Conservation (phyloP, 2,888 invertebrate species). For the Drosophila neonasuta region DNA sequence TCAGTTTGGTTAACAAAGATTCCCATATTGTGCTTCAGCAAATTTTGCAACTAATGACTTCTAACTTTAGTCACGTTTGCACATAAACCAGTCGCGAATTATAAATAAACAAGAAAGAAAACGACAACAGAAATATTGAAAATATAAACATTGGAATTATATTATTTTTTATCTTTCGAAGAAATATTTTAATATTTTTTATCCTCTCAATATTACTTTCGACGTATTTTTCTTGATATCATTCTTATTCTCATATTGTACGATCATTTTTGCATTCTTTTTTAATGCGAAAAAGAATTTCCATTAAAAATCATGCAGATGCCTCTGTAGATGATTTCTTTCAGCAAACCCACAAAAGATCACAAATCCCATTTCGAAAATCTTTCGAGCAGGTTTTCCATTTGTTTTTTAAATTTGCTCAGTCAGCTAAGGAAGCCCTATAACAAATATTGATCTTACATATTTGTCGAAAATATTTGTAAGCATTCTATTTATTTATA, state of each 20-base stretch:
- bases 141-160: too few relatives aligned
- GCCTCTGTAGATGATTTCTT: neutral
- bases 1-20: constrained; percentile 12
- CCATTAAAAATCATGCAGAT: neutral
- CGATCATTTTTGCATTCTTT: too few relatives aligned
- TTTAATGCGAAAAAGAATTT: too few relatives aligned
- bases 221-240: too few relatives aligned
- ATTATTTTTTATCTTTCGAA: too few relatives aligned
- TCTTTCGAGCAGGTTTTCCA: constrained; percentile 32
- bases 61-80: neutral
- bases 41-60: neutral
- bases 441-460: constrained; percentile 62
- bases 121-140: neutral
- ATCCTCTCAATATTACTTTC: too few relatives aligned
- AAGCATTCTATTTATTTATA: constrained; percentile 59
- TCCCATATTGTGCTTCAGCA: neutral
- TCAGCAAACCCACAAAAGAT: neutral
- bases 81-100: neutral
- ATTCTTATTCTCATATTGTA: too few relatives aligned
- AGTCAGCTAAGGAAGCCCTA: constrained; percentile 27
- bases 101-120: neutral
- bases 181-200: too few relatives aligned
- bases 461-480: constrained; percentile 67
- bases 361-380: neutral
- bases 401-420: constrained; percentile 37